These are phyloP conservation scores for Platysteira castanea DNA, from an alignment of 2,113 vertebrate genomes.

Conservation along the genomic window DNA sequence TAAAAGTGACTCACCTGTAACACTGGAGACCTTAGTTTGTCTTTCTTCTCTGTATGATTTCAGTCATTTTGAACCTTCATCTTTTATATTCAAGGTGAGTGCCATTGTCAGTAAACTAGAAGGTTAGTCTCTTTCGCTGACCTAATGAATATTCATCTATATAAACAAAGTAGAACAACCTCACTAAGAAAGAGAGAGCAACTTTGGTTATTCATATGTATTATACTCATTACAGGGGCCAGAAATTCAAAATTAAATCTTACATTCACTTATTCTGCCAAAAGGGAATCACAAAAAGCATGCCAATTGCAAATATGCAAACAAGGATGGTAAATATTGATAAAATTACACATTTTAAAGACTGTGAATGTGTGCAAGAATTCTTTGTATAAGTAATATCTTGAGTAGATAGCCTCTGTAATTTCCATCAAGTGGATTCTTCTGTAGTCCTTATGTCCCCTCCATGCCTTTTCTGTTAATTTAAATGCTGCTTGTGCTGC, in stretches of 20 bases:
- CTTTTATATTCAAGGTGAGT: not conserved
- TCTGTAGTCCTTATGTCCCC: not conserved
- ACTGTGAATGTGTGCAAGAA: not conserved
- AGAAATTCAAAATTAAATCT: slow-evolving; percentile 6
- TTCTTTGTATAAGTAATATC: not conserved
- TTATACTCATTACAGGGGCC: not conserved
- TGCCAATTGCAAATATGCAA: not conserved
- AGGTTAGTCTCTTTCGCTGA: not conserved
- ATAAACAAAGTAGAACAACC: not conserved
- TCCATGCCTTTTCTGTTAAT: not conserved
- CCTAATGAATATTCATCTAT: not conserved
- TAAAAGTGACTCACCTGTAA: not conserved
- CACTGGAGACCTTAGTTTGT: not conserved
- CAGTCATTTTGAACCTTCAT: not conserved
- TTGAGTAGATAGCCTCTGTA: not conserved
- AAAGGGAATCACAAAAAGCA: not conserved
- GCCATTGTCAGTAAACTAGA: not conserved
- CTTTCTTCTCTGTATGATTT: not conserved
- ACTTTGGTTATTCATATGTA: not conserved
- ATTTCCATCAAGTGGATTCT: not conserved
- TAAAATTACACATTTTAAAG: not conserved
- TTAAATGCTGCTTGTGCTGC: not conserved
- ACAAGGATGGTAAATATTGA: not conserved
- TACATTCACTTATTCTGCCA: not conserved
- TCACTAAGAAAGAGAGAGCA: not conserved